Base-by-base conservation (phyloP, 2,888 invertebrate species). In the Tetranychus piercei region DNA sequence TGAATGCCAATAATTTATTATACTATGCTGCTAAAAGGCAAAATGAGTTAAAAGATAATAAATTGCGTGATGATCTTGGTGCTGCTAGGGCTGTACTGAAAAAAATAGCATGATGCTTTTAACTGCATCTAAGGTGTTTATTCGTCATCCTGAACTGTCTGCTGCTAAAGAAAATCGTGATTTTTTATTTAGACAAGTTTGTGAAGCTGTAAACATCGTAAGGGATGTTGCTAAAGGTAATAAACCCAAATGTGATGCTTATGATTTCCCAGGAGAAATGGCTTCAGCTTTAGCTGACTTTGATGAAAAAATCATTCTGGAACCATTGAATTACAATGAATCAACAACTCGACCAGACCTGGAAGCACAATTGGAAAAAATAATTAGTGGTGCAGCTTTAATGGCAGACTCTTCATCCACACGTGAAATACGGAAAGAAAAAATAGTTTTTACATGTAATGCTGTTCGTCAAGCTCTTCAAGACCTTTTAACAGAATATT, bases 361-460 rank as follows among this genome's bases (percentile, higher is more conserved):
- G 71, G 97, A 99, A 82, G 95, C 94, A 82, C 86, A 94, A 15
- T 86, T 99, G 72, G 99, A 99, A 83, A 91, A 92, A 81, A 99
- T 99, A 81, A 96, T 99, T 72, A 93, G 92, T 81, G 95, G 95
- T 0, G 95, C 96, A 0, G 97, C 96, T 0, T 85, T 95, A 2
- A 94, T 99, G 92, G 99, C 99, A 0, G 97, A 99, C 83, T 94
- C 94, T 1, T 81, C 83, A 11, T 95, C 94, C 81, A 97, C 97
- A 15, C 87, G 97, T 70, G 94, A 95, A 82, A 95, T 96, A 81
- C 87, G 97, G 0, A 88, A 96, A 74, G 95, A 96, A 82, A 87
- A 94, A 74, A 99, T 99, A 79, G 94, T 97, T 44, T 93, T 93
- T 22, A 97, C 97, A 82, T 99, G 97, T 81, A 99, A 99, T 85